These are phyloP conservation scores for Alethe castanea DNA, from an alignment of 2,113 vertebrate species.

Conservation along the genomic window DNA sequence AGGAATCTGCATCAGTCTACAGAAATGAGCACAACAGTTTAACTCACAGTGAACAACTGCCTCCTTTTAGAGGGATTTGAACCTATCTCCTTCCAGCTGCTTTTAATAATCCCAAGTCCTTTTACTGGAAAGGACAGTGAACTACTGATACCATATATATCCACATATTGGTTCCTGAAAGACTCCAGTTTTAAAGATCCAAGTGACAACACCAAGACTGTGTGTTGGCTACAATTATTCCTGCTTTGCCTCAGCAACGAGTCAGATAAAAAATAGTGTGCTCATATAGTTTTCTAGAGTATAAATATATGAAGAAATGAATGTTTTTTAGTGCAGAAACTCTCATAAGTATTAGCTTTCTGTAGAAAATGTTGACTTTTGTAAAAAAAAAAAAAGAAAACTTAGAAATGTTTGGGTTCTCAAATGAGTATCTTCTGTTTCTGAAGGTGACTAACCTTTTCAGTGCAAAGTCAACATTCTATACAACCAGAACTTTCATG, in stretches of 20 bases:
- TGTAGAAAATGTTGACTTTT: background rate
- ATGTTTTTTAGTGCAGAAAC: background rate
- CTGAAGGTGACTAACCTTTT: background rate
- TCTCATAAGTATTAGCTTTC: background rate
- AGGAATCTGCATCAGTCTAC: background rate
- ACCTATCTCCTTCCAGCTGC: background rate
- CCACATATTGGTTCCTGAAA: background rate
- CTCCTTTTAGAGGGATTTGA: background rate
- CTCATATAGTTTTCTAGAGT: background rate
- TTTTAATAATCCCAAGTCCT: background rate
- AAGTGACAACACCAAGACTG: rapidly evolving
- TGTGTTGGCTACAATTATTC: background rate
- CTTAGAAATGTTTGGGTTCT: background rate
- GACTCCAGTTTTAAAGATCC: background rate
- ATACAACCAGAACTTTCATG: background rate
- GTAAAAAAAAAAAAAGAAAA: background rate
- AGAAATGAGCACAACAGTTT: background rate
- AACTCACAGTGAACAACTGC: background rate
- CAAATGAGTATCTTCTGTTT: background rate
- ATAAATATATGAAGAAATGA: background rate
- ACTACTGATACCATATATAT: background rate
- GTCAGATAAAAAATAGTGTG: background rate
- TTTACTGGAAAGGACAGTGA: background rate
- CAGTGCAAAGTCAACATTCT: background rate
- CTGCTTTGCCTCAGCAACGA: background rate